Evolutionary conservation across 1,140 invertebrate species (phyloP).

Genomic region (Trichonephila inaurata): DNA sequence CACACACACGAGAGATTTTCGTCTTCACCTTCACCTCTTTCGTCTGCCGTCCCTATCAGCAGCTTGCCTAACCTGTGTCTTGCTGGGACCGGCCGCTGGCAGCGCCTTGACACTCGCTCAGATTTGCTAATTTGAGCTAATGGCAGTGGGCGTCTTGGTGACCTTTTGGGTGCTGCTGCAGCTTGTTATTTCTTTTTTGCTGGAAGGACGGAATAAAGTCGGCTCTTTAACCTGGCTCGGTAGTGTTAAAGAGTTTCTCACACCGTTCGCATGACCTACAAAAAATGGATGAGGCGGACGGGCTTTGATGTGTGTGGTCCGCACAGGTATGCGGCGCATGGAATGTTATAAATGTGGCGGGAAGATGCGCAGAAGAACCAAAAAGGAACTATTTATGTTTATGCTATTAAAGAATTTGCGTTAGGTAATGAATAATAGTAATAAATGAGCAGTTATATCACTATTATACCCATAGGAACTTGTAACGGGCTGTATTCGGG

Average conservation of each 20-base stretch:
- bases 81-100: background rate
- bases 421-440: too few species aligned
- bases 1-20: background rate
- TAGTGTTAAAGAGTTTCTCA: conserved; percentile 13
- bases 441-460: too few species aligned
- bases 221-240: background rate
- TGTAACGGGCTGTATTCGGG: too few species aligned
- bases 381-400: too few species aligned
- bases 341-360: too few species aligned
- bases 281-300: conserved; percentile 20
- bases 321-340: background rate
- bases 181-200: background rate
- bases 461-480: too few species aligned
- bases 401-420: too few species aligned
- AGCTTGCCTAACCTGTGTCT: background rate
- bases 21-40: conserved; percentile 23
- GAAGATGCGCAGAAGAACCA: too few species aligned
- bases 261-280: background rate
- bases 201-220: conserved; percentile 25
- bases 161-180: background rate
- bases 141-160: background rate
- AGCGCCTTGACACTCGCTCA: conserved; percentile 25
- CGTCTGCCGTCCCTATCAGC: background rate
- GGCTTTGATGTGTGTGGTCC: background rate
- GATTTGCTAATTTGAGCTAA: conserved; percentile 17